Evolutionary conservation across 2,113 vertebrate genomes (phyloP), one percentile per base, ranked within the genome.

Genomic region (Colaptes auratus): DNA sequence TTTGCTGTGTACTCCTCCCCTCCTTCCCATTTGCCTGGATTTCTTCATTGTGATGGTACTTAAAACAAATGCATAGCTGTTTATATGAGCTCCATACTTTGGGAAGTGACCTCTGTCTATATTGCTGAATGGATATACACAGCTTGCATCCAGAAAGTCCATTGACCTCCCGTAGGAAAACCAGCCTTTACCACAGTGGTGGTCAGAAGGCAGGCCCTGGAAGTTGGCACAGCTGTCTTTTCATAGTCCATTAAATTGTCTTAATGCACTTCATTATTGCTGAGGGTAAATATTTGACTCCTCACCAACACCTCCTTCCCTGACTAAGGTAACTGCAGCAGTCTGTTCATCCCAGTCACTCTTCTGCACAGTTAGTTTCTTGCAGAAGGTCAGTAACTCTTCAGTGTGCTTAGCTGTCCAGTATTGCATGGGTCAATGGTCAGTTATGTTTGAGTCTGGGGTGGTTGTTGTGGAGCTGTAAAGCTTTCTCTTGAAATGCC

Each of bases 361-460:
- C n/a, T 52, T 3, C 15, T 4, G 1, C 1, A 7, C 52, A 15
- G 7, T 56, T 46, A 13, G 17, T 72, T 89, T 89, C 50, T 52
- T 69, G 33, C 12, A 35, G 39, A 10, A 3, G 1, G 39, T 76
- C 36, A 42, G 53, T 61, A 27, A n/a, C 53, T 80, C 23, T 21
- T 33, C 28, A 35, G 15, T 66, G 50, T 65, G 65, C 58, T 72
- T 33, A 59, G 35, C 21, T 82, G 15, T 52, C 23, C 24, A 12
- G 39, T 55, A 3, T 44, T 30, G 44, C 27, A 3, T 12, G 18
- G 21, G 13, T 46, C 28, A 24, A 11, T 27, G 33, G 20, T 53
- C 36, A 42, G 53, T 28, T 0, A 0, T 44, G n/a, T 31, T 13
- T 1, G 1, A 63, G n/a, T 60, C 55, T 0, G 0, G 59, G 42